Percentiles rank a stretch among this genome's conserved stretches.
phyloP scores from a whole-genome alignment of 2,888 invertebrate genomes.

The Resseliella maxima region DNA sequence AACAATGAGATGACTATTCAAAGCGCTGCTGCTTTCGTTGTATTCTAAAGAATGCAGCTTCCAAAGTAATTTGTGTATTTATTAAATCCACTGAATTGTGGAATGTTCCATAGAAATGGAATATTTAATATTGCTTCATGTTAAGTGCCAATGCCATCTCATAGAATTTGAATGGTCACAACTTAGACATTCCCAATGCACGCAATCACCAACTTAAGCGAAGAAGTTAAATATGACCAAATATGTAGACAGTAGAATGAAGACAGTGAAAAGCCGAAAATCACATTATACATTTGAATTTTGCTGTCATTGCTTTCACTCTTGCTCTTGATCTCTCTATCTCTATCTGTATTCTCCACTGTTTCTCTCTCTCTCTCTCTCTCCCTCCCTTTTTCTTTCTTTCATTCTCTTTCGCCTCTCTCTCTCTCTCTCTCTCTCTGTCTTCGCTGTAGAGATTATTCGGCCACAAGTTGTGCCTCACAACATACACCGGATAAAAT shows the following conservation, averaged over 20 bases:
- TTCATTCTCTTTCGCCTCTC: not conserved
- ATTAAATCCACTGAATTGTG: constrained; percentile 33
- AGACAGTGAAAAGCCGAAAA: constrained; percentile 10
- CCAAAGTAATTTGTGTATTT: constrained; percentile 1
- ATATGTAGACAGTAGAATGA: not conserved
- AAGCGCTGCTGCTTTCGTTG: not conserved
- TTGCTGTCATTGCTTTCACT: not conserved
- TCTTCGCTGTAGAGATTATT: not conserved
- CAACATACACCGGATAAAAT: not conserved
- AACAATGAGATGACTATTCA: not conserved
- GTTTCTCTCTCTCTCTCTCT: not conserved
- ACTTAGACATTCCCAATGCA: not conserved
- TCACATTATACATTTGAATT: not conserved
- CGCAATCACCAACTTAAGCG: not conserved
- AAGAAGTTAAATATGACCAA: not conserved
- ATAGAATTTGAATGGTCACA: not conserved
- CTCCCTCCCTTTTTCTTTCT: not conserved
- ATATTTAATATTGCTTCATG: constrained; percentile 35
- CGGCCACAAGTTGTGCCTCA: not conserved
- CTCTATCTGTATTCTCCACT: too few relatives aligned
- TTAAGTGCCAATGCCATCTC: not conserved
- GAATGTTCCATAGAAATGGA: constrained; percentile 11
- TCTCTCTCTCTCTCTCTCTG: too few relatives aligned
- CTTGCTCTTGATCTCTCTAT: not conserved
- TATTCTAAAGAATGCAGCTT: not conserved